These are phyloP conservation scores for Egretta garzetta DNA, from an alignment of 2,113 vertebrate genomes.

Conservation along the genomic window DNA sequence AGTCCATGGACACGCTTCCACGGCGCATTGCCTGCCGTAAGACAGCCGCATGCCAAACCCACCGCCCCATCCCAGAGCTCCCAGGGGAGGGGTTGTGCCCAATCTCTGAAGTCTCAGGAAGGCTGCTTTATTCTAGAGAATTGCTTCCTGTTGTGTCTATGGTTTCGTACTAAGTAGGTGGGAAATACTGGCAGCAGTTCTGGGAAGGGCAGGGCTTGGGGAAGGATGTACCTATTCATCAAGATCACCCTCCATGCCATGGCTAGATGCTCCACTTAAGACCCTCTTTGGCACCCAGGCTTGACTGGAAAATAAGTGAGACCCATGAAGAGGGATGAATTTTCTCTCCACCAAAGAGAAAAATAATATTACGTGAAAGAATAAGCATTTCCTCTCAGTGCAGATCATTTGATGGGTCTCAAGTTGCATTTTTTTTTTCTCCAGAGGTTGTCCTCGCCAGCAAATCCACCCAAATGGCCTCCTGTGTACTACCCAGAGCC, in stretches of 20 bases:
- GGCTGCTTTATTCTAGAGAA: not conserved
- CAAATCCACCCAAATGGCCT: not conserved
- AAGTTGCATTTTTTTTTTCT: not conserved
- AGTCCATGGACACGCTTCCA: accelerated
- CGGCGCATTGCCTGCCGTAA: not conserved
- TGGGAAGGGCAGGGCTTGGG: not conserved
- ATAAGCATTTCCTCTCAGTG: not conserved
- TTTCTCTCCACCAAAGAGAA: not conserved
- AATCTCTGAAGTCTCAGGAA: not conserved
- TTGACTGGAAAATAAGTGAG: not conserved
- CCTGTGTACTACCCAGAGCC: not conserved
- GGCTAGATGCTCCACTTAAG: not conserved
- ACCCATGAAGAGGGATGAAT: not conserved
- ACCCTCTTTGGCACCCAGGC: not conserved
- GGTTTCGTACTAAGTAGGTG: not conserved
- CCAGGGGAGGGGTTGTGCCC: not conserved
- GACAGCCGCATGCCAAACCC: not conserved
- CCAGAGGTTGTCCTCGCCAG: not conserved
- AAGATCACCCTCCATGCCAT: not conserved
- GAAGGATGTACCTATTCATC: not conserved
- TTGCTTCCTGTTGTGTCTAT: not conserved
- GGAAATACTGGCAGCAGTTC: not conserved
- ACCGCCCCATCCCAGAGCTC: not conserved
- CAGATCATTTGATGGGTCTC: not conserved
- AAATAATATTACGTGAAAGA: not conserved